Evolutionary conservation across 2,113 vertebrate species (phyloP).

Genomic region (Tychaedon coryphoeus): DNA sequence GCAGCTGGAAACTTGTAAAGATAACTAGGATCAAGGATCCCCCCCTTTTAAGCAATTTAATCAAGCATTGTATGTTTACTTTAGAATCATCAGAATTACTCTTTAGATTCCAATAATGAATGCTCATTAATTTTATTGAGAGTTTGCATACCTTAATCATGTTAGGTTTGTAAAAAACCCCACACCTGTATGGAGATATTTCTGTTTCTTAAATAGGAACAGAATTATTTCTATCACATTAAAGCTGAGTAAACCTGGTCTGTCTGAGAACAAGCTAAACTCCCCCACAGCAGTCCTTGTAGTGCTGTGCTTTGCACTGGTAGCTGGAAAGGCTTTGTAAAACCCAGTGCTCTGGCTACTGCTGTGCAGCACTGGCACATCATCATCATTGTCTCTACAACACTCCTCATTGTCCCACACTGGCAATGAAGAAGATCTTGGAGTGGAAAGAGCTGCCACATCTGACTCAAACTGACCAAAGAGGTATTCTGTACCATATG

Average conservation of each 20-base stretch:
- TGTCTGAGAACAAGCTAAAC: not conserved
- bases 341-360: not conserved
- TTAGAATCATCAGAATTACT: not conserved
- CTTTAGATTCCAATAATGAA: not conserved
- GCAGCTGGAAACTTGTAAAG: not conserved
- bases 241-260: not conserved
- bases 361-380: not conserved
- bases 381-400: not conserved
- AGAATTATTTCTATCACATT: not conserved
- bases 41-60: not conserved
- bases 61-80: not conserved
- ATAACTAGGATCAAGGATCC: not conserved
- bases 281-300: fast-evolving
- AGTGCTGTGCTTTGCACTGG: not conserved
- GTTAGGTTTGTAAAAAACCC: not conserved
- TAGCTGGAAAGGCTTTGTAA: not conserved
- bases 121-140: not conserved
- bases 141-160: not conserved
- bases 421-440: not conserved
- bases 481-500: not conserved
- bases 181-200: not conserved
- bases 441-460: not conserved
- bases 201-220: not conserved
- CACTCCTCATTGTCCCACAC: not conserved
- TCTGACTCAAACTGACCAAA: not conserved